Evolutionary conservation across 2,888 invertebrate genomes (phyloP).

Genomic region (Dynastes tityus): DNA sequence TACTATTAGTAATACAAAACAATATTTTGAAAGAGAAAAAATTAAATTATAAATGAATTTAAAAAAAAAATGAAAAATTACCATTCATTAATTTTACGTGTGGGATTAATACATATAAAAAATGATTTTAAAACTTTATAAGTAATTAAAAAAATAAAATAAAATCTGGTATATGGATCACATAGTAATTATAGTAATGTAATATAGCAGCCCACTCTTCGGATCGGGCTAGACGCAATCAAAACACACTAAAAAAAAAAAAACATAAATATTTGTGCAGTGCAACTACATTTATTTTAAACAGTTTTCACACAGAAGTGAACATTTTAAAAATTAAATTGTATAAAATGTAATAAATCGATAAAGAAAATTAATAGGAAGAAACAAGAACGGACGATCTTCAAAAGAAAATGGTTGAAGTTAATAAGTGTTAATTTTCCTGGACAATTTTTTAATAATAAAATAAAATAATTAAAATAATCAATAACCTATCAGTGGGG

Average conservation of each 20-base stretch:
- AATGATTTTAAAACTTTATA: slow-evolving; percentile 53
- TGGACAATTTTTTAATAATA: slow-evolving; percentile 60
- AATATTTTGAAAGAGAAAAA: slow-evolving; percentile 24
- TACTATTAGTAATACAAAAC: slow-evolving; percentile 48
- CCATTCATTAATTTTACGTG: slow-evolving; percentile 65
- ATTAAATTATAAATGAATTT: slow-evolving; percentile 35
- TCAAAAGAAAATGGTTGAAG: slow-evolving; percentile 40
- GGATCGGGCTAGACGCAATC: slow-evolving; percentile 67
- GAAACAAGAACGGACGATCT: slow-evolving; percentile 62
- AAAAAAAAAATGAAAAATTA: slow-evolving; percentile 51
- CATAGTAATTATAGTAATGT: slow-evolving; percentile 57
- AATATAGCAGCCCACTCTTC: slow-evolving; percentile 67
- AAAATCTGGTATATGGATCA: slow-evolving; percentile 67
- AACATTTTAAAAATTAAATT: slow-evolving; percentile 66
- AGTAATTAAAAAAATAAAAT: slow-evolving; percentile 44
- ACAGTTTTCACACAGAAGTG: slow-evolving; percentile 62
- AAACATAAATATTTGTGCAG: slow-evolving; percentile 63
- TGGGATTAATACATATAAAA: slow-evolving; percentile 63
- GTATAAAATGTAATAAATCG: slow-evolving; percentile 60
- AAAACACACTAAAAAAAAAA: slow-evolving; percentile 44
- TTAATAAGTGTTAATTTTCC: slow-evolving; percentile 64
- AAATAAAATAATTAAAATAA: slow-evolving; percentile 34
- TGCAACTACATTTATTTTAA: slow-evolving; percentile 67
- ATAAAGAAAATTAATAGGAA: slow-evolving; percentile 46
- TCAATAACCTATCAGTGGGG: slow-evolving; percentile 44